phyloP scores from a whole-genome alignment of 2,888 invertebrate species.

The Cryptophagus acutangulus region DNA sequence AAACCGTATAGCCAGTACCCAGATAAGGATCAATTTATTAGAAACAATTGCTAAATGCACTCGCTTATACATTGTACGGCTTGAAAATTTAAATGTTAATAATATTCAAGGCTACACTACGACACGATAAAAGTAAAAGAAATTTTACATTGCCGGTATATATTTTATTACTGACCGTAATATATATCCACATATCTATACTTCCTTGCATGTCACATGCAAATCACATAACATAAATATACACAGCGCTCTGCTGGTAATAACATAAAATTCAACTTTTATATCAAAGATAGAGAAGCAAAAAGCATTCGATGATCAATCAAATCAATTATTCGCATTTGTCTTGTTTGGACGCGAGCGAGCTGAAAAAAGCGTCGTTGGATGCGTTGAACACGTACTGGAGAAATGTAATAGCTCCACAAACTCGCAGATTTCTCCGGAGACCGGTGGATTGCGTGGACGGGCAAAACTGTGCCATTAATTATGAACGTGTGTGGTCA shows the following conservation, averaged over 20 bases:
- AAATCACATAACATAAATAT: no score
- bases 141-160: constrained; percentile 11
- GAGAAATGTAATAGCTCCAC: constrained; percentile 9
- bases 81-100: no score
- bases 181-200: constrained; percentile 13
- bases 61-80: no score
- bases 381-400: constrained; percentile 9
- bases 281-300: no score
- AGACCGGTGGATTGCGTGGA: constrained; percentile 8
- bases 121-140: constrained; percentile 5
- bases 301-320: no score
- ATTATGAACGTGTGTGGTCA: constrained; percentile 8
- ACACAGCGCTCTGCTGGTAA: no score
- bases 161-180: constrained; percentile 12
- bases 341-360: no score
- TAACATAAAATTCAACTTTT: no score
- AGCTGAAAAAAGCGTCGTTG: neutral
- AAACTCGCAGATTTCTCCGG: constrained; percentile 7
- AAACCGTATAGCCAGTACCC: no score
- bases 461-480: constrained; percentile 7
- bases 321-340: constrained; percentile 7
- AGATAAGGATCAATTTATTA: no score
- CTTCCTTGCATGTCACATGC: constrained; percentile 5
- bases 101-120: no score
- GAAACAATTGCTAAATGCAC: no score